Percentiles rank a stretch among this genome's conserved stretches.
These are phyloP conservation scores for Melangyna quadrimaculata DNA, from an alignment of 2,888 invertebrate genomes.

Conservation along the genomic window DNA sequence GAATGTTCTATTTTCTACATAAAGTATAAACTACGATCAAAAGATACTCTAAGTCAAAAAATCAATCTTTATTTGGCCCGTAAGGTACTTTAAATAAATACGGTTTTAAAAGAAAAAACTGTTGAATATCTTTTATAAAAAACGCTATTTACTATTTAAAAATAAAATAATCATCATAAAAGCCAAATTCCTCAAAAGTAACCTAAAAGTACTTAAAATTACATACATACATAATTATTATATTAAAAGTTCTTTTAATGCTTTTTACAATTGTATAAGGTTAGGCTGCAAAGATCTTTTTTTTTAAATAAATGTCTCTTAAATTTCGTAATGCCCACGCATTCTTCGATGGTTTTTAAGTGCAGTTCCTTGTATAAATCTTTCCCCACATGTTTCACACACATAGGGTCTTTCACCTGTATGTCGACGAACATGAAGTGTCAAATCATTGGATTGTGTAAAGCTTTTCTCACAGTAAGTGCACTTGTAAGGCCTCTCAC, in stretches of 20 bases:
- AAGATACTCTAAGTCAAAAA: too few species aligned
- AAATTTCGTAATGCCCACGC: constrained; percentile 74
- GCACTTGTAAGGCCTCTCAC: constrained; percentile 84
- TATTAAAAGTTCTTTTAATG: not conserved
- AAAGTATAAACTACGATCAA: too few species aligned
- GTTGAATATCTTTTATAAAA: not conserved
- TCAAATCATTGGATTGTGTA: constrained; percentile 88
- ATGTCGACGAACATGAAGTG: constrained; percentile 86
- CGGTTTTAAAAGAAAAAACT: not conserved
- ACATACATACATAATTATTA: not conserved
- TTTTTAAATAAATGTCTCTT: constrained; percentile 27
- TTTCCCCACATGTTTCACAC: constrained; percentile 73
- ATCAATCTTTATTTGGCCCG: too few species aligned
- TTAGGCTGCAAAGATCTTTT: not conserved
- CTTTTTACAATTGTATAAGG: constrained; percentile 1
- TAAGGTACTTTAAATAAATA: too few species aligned
- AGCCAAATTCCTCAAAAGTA: not conserved
- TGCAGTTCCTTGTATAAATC: constrained; percentile 85
- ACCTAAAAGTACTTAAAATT: not conserved
- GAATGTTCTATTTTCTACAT: too few species aligned
- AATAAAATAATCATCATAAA: not conserved
- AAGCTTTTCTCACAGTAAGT: constrained; percentile 82
- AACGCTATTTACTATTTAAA: not conserved
- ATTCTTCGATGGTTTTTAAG: constrained; percentile 85
- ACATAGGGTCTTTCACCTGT: constrained; percentile 82